Conservation (phyloP, 2,113 vertebrate species). For the Ramphastos sulfuratus region DNA sequence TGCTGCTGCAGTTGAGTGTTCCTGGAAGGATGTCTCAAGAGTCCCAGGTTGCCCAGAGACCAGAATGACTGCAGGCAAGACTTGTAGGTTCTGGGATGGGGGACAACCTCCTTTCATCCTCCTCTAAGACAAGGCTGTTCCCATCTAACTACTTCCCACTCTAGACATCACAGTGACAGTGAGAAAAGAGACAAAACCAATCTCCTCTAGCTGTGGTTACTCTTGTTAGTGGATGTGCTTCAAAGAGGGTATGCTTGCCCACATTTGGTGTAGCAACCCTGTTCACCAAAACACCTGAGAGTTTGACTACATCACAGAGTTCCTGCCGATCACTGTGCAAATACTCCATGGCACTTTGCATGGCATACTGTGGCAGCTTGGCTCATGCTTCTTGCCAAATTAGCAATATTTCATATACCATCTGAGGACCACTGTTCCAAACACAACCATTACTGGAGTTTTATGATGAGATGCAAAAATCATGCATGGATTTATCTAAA, state of each 20-base stretch:
- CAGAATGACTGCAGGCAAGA: not conserved
- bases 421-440: not conserved
- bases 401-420: not conserved
- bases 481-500: not conserved
- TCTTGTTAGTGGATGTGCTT: not conserved
- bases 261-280: rapidly evolving
- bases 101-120: not conserved
- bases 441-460: not conserved
- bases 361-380: not conserved
- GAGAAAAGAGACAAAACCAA: rapidly evolving
- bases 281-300: not conserved
- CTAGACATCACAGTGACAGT: not conserved
- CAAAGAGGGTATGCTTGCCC: rapidly evolving
- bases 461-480: not conserved
- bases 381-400: not conserved
- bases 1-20: not conserved
- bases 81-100: rapidly evolving
- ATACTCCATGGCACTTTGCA: not conserved
- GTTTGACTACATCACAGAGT: rapidly evolving
- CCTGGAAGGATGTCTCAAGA: not conserved
- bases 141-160: not conserved
- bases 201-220: not conserved
- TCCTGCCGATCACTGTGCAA: rapidly evolving
- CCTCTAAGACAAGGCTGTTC: not conserved
- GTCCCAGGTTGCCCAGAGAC: not conserved